Base-by-base conservation (phyloP, 2,888 invertebrate species). In the Pycnomerus fuliginosus region DNA sequence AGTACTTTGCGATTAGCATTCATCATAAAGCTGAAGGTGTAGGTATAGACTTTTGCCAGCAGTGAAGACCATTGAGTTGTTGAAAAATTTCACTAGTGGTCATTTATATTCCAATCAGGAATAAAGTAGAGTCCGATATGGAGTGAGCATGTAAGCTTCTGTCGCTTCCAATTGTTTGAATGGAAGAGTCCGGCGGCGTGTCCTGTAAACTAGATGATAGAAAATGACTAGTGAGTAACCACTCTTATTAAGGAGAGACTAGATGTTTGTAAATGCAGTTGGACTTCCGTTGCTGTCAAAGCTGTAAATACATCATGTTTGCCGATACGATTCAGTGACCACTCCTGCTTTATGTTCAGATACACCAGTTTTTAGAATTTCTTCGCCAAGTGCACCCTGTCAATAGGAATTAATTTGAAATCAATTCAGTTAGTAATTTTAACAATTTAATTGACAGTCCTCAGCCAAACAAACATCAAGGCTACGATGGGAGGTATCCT, bases 101-200 rank as follows among this genome's bases (percentile, higher is more conserved):
- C 32, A 55, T 55, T 39, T 44, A 51, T 56, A 61, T 61, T 61
- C 61, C 50, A 53, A 54, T 54, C 57, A 57, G 59, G 46, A 53
- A 56, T 34, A 44, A 54, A 58, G 57, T 52, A 50, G 50, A 50
- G 53, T 50, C 58, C 56, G 48, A 56, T 61, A 60, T 58, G 58
- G 58, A 53, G 40, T 55, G 48, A 48, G 44, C 52, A n/a, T n/a
- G 42, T 45, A 31, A 40, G 50, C 48, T 48, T 48, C 47, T 48
- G 48, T 53, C 56, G 48, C 51, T 29, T 41, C 17, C 25, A 39
- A 11, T 39, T 32, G 27, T 36, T 51, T 48, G 14, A 38, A 29
- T 30, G 8, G 53, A 58, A 55, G 53, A 52, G 50, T 44, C 50
- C 44, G 44, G 48, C 52, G 51, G 52, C 41, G 47, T 50, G 42